Evolutionary conservation across 2,888 invertebrate genomes (phyloP).

Genomic region (Melanchra persicariae): DNA sequence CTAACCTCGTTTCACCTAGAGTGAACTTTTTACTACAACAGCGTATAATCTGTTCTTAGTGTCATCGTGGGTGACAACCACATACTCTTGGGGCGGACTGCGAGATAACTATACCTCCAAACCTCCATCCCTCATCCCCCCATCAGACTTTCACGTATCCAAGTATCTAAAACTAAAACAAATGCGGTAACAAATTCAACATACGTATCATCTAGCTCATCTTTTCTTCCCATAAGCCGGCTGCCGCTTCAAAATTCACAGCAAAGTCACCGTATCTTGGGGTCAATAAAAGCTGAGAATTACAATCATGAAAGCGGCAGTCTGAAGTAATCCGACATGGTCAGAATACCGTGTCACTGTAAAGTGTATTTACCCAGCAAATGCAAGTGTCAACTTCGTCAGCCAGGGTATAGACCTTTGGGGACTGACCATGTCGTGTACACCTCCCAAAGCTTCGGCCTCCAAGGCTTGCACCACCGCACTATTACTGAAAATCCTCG

Average conservation of each 20-base stretch:
- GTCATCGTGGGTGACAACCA: background rate
- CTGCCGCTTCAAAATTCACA: background rate
- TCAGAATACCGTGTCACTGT: slow-evolving; percentile 47
- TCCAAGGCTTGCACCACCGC: background rate
- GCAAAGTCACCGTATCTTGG: background rate
- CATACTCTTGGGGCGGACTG: background rate
- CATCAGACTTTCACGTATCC: background rate
- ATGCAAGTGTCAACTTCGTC: slow-evolving; percentile 61
- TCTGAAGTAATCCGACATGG: background rate
- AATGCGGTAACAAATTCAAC: background rate
- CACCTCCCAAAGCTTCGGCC: slow-evolving; percentile 28
- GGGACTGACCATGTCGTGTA: slow-evolving; percentile 39
- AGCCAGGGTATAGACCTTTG: slow-evolving; percentile 8
- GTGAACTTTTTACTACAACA: background rate
- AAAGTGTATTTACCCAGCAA: slow-evolving; percentile 50
- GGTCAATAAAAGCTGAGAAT: background rate
- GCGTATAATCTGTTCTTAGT: background rate
- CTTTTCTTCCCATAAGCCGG: background rate
- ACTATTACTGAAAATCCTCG: background rate
- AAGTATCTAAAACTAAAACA: background rate
- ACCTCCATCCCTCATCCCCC: background rate
- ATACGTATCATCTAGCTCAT: background rate
- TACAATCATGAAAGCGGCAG: background rate
- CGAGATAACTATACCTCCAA: background rate
- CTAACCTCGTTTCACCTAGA: background rate